Evolutionary conservation across 2,113 vertebrate species (phyloP), one percentile per base, ranked within the genome.

Genomic region (Tychaedon coryphoeus): DNA sequence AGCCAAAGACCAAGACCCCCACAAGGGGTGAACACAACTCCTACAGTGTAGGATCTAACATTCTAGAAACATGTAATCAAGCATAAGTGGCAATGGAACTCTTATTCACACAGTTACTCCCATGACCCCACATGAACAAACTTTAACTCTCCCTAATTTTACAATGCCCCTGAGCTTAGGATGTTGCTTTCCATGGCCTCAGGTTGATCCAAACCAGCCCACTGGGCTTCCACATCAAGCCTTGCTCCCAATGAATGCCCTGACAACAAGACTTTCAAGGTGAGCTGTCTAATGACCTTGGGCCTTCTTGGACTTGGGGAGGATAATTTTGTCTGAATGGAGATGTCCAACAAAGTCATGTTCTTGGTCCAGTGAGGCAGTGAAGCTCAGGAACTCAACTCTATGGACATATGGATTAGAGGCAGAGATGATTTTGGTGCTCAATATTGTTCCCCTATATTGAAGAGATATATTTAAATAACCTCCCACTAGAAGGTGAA

Each of bases 281-380:
- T 50, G 47, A 53, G 6, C 6, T 92, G 23, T 62, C 12, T 45
- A 28, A 20, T 24, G 51, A 22, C 23, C 25, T 54, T 57, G 40
- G 26, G 33, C 13, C 19, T 48, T 45, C 53, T 36, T 48, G 38
- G 75, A 20, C 60, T 66, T 23, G 28, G 33, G 70, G 10, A 72
- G 6, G 40, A 33, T 78, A 75, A 38, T 9, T 88, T 26, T 36
- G 14, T 45, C 43, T 83, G 15, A 88, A 61, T 8, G 76, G n/a
- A 53, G 15, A 31, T 0, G 1, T 40, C n/a, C 22, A 69, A 3
- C 20, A 4, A 60, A 64, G 43, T 56, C 2, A 18, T 10, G 13
- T 53, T 73, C 42, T 53, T 0, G 0, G n/a, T 83, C 34, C n/a
- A 80, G 10, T 14, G 64, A 76, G 64, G 31, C 69, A 84, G 1